phyloP scores from a whole-genome alignment of 2,888 invertebrate species.

The Peribatodes rhomboidaria region DNA sequence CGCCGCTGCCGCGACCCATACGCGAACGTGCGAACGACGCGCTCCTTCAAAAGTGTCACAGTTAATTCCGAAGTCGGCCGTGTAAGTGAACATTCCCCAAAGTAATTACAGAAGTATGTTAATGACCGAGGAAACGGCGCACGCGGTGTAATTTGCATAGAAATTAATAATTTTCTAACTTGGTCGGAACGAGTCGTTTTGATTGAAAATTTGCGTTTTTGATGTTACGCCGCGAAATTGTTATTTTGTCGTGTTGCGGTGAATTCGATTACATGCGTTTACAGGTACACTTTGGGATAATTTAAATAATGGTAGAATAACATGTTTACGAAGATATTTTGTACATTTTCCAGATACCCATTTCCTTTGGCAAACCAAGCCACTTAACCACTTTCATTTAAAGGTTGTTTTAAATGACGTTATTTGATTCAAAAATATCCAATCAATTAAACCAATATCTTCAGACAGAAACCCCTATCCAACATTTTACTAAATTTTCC shows the following conservation, averaged over 20 bases:
- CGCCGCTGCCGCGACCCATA: conserved; percentile 22
- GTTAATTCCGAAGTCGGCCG: conserved; percentile 27
- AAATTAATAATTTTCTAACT: conserved; percentile 53
- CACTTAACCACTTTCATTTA: not conserved
- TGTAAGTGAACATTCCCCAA: conserved; percentile 44
- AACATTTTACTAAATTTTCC: too few species aligned
- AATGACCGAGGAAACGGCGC: conserved; percentile 47
- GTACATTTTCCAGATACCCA: not conserved
- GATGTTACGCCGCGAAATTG: conserved; percentile 51
- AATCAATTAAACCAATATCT: not conserved
- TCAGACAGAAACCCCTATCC: not conserved
- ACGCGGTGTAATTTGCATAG: conserved; percentile 50
- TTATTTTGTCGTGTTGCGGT: conserved; percentile 40
- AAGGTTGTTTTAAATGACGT: too few species aligned
- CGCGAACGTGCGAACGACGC: conserved; percentile 20
- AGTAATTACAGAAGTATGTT: conserved; percentile 48
- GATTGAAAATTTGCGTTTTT: conserved; percentile 52
- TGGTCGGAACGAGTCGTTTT: conserved; percentile 47
- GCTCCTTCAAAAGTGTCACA: conserved; percentile 26
- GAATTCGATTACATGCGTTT: conserved; percentile 35
- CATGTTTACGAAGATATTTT: conserved; percentile 16
- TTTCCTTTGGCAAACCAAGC: not conserved
- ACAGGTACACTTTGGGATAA: conserved; percentile 28
- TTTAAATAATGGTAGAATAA: conserved; percentile 18
- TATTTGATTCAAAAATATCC: not conserved